Conservation (phyloP, 2,797 vertebrate genomes). For the Odontamblyopus rebecca region DNA sequence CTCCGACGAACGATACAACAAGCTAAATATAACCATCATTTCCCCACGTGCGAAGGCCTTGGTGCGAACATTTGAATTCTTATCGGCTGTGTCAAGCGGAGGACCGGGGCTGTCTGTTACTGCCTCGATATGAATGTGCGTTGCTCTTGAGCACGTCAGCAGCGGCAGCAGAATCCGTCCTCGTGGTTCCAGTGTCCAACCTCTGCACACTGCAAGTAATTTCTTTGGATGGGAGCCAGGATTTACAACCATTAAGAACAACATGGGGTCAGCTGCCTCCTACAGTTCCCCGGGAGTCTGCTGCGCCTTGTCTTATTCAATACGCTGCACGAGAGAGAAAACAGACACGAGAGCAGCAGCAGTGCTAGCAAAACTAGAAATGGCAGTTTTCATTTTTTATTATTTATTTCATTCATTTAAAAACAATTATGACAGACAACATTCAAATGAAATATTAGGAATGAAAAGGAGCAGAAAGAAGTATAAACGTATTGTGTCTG, state of each 20-base stretch:
- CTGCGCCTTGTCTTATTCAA: conserved; percentile 3
- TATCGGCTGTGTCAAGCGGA: conserved; percentile 45
- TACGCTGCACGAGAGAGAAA: neutral
- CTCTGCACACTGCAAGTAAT: conserved; percentile 59
- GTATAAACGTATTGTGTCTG: too few species aligned
- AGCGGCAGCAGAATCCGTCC: conserved; percentile 57
- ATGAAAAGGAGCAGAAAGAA: too few species aligned
- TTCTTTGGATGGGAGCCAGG: conserved; percentile 54
- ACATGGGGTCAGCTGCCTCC: conserved; percentile 53
- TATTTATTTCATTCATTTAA: too few species aligned
- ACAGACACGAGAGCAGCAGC: neutral
- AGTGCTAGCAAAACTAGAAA: too few species aligned
- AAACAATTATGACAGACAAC: too few species aligned
- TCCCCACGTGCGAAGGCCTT: conserved; percentile 26
- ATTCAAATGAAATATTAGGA: too few species aligned
- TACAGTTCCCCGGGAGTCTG: conserved; percentile 12
- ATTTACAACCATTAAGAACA: conserved; percentile 50
- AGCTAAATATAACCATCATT: conserved; percentile 14
- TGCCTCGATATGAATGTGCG: conserved; percentile 50
- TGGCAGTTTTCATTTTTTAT: neutral
- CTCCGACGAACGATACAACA: neutral
- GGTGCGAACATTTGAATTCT: conserved; percentile 38
- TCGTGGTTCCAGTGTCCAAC: conserved; percentile 53
- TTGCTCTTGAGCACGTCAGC: conserved; percentile 61
- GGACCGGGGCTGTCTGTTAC: conserved; percentile 65